Evolutionary conservation across 2,888 invertebrate genomes (phyloP), one percentile per base, ranked within the genome.

Genomic region (Leucoma salicis): DNA sequence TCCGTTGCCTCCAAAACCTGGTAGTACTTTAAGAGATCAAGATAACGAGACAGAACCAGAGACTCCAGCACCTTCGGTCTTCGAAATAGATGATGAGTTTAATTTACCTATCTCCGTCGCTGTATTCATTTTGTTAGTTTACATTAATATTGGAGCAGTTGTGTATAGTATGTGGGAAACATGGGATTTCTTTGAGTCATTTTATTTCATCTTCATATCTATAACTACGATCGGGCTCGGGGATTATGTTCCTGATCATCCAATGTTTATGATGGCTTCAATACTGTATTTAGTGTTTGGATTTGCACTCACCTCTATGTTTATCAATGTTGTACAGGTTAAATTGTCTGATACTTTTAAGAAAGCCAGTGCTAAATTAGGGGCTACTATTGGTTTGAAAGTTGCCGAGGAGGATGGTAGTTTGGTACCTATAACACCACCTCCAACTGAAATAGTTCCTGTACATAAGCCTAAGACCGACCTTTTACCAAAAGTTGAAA

Each of bases 161-260:
- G 92, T 95, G 0, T 98, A 95, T 66, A 93, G 92, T 24, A 71
- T 92, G 11, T 93, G 94, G 92, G 96, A 96, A 77, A 87, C 91
- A 0, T 99, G 99, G 99, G 91, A 92, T n/a, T 96, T 97, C 78
- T 95, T 98, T 66, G 96, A 97, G 46, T 94, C 98, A 0, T 97
- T 99, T 76, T 99, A 99, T 80, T 99, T 99, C 76, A 96, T 99
- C 3, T 99, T 99, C 75, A 96, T 99, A 62, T 97, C 98, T 0
- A 96, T 98, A 93, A 96, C 97, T 0, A 99, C 99, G 0, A 98
- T 99, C 43, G 99, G 99, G n/a, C 96, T 98, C 62, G 98, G 98
- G 2, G 98, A 98, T 83, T 91, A 95, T 49, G 95, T 97, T 0
- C 98, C 98, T 0, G 92, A 95, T 75, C 95, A 97, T 82, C 97